A percentile compares a stretch with the other conserved stretches of the same genome.
These are phyloP conservation scores for Punctoribates punctum DNA, from an alignment of 2,888 invertebrate genomes.

Conservation along the genomic window DNA sequence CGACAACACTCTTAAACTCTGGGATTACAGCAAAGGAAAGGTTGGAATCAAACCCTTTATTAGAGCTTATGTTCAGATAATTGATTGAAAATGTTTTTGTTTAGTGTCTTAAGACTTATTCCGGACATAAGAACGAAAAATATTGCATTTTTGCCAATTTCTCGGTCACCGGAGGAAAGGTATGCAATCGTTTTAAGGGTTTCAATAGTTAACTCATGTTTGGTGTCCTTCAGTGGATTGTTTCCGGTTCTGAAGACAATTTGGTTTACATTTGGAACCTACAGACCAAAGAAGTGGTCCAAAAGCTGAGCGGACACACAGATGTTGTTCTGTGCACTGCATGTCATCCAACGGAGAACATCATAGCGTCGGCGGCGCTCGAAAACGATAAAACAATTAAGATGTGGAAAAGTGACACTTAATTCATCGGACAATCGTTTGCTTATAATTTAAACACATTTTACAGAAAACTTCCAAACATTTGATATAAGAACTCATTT, in stretches of 20 bases:
- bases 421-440: not conserved
- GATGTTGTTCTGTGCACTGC: constrained; percentile 93
- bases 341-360: constrained; percentile 98
- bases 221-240: constrained; percentile 79
- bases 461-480: too few relatives aligned
- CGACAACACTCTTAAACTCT: constrained; percentile 95
- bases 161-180: constrained; percentile 99
- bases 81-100: constrained; percentile 33
- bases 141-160: constrained; percentile 99
- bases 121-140: constrained; percentile 97
- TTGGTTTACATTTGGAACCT: constrained; percentile 99
- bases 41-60: constrained; percentile 48
- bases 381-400: constrained; percentile 99
- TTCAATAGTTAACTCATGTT: not conserved
- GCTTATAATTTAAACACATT: not conserved
- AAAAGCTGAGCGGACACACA: constrained; percentile 92
- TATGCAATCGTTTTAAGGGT: constrained; percentile 54
- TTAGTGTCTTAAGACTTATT: constrained; percentile 90
- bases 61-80: constrained; percentile 28
- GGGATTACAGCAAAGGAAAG: constrained; percentile 99
- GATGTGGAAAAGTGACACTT: constrained; percentile 85
- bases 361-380: constrained; percentile 96
- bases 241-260: constrained; percentile 99
- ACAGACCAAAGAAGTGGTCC: constrained; percentile 98
- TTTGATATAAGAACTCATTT: too few relatives aligned